These are phyloP conservation scores for Leptobrachium leishanense DNA, from an alignment of 2,113 vertebrate species.

Conservation along the genomic window DNA sequence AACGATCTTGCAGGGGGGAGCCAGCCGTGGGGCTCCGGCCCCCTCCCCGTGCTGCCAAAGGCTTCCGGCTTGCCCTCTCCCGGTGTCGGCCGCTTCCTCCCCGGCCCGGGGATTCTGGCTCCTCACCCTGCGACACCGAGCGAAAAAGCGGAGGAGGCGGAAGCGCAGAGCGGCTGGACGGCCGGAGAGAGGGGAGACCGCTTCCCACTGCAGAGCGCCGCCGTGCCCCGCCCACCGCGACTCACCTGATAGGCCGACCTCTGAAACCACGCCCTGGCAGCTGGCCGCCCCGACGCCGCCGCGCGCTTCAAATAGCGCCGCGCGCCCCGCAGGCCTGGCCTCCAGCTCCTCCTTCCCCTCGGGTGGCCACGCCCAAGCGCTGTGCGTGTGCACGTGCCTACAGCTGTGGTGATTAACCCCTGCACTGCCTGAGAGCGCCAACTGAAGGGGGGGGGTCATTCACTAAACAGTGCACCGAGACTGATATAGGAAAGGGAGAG, in stretches of 20 bases:
- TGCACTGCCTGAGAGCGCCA: neutral
- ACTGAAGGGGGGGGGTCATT: too few relatives aligned
- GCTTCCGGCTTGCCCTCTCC: neutral
- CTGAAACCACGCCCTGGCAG: conserved; percentile 39
- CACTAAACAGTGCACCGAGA: too few relatives aligned
- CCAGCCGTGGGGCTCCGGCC: conserved; percentile 36
- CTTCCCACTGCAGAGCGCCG: conserved; percentile 43
- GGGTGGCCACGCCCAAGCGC: neutral
- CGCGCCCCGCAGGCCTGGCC: conserved; percentile 10
- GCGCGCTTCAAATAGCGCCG: conserved; percentile 31
- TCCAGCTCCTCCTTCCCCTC: neutral
- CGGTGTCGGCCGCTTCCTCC: neutral
- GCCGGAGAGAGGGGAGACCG: conserved; percentile 16
- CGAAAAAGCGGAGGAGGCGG: conserved; percentile 37
- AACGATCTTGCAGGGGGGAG: neutral
- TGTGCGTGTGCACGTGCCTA: neutral
- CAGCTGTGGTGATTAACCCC: conserved; percentile 25
- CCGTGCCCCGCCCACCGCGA: conserved; percentile 48
- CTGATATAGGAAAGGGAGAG: too few relatives aligned
- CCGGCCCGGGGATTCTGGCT: neutral
- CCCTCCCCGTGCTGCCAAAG: neutral
- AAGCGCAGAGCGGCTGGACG: conserved; percentile 36
- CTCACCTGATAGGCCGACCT: neutral
- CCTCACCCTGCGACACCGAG: conserved; percentile 22
- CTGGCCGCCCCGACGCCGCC: neutral